Evolutionary conservation across 2,888 invertebrate species (phyloP), one percentile per base, ranked within the genome.

Genomic region (Drosophila subsilvestris): DNA sequence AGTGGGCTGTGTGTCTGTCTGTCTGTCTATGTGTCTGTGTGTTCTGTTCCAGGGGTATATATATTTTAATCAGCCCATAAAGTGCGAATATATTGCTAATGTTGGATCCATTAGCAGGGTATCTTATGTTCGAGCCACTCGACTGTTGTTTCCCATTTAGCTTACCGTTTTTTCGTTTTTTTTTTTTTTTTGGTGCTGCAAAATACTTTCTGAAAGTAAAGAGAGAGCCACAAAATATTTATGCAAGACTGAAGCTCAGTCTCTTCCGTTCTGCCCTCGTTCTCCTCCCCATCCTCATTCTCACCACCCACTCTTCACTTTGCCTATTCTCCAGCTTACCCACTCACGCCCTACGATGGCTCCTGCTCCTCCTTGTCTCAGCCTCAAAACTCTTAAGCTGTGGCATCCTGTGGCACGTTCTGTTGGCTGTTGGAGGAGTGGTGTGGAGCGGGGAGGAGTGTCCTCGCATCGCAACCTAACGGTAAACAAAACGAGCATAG

Each of bases 391-490:
- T 37, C 37, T 37, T 37, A 37, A 37, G 37, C 37, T n/a, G 14
- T n/a, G 37, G 37, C 37, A 37, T 37, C 37, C 37, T n/a, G 37
- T 37, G 37, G 37, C 37, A 37, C 14, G 14, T 37, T 14, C 37
- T 14, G 14, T 14, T 37, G 37, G 37, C 14, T 37, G 37, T 3
- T 3, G 20, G 20, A 20, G 20, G 20, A 20, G 20, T 1, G 22
- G 22, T 3, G 22, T 22, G 22, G 22, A 22, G 22, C 0, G 22
- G 22, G 4, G 37, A 14, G 14, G 14, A 37, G 74, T 81, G 85
- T 86, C 71, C 81, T 84, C 85, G 87, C 81, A 76, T 74, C 70
- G 71, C 70, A 60, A 71, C 55, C 69, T 70, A 78, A 63, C 70
- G 59, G 68, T 74, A 50, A 49, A 72, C 72, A 72, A 62, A 65